A percentile compares a stretch with the other conserved stretches of the same genome.
Conservation (phyloP, 2,888 invertebrate species). For the Trachelus troglodyta region DNA sequence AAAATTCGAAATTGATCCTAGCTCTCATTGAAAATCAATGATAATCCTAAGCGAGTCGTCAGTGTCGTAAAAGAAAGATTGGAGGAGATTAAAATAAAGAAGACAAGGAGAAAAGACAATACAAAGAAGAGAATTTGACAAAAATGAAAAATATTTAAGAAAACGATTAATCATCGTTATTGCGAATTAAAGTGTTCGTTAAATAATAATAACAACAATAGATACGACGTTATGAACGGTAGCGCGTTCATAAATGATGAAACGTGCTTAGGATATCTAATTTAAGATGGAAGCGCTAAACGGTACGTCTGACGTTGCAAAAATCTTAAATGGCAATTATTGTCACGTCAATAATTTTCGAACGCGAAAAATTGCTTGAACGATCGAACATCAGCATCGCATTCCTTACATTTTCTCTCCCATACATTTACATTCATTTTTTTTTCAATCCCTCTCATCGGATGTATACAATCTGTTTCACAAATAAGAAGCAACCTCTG, state of each 20-base stretch:
- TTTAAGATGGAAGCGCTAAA: background rate
- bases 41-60: background rate
- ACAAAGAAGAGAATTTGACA: background rate
- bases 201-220: background rate
- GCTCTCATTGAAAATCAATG: background rate
- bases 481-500: background rate
- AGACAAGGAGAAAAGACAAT: background rate
- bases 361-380: background rate
- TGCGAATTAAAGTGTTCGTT: constrained; percentile 8
- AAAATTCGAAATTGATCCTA: background rate
- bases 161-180: constrained; percentile 7
- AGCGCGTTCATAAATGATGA: constrained; percentile 2
- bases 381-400: background rate
- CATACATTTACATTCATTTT: too few species aligned
- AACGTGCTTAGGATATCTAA: constrained; percentile 3
- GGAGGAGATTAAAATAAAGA: constrained; percentile 6
- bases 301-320: background rate
- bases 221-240: background rate
- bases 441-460: too few species aligned
- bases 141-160: background rate
- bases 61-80: background rate
- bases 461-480: background rate
- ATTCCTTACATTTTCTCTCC: background rate
- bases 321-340: background rate
- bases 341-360: background rate